Percentiles rank a stretch among this genome's conserved stretches.
Evolutionary conservation across 2,888 invertebrate genomes (phyloP).

Genomic region (Petrolisthes cinctipes): DNA sequence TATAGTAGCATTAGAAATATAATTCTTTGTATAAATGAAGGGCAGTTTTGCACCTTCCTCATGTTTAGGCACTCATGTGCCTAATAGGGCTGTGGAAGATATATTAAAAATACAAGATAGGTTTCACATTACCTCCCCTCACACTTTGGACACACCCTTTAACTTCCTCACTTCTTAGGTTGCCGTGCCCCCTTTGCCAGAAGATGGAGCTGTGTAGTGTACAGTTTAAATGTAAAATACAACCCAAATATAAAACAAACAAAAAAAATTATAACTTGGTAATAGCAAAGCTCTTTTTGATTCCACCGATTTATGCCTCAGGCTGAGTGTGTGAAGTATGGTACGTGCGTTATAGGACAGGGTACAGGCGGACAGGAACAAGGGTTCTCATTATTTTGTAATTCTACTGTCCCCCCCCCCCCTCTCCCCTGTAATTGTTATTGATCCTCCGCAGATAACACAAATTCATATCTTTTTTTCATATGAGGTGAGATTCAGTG

Average conservation of each 20-base stretch:
- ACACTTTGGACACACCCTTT: too few relatives aligned
- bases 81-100: too few relatives aligned
- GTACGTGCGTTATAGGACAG: conserved; percentile 20
- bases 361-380: conserved; percentile 32
- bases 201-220: conserved; percentile 27
- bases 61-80: too few relatives aligned
- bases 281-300: conserved; percentile 17
- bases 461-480: too few relatives aligned
- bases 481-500: too few relatives aligned
- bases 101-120: too few relatives aligned
- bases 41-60: too few relatives aligned
- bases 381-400: conserved; percentile 11
- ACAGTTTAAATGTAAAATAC: conserved; percentile 8
- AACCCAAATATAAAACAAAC: too few relatives aligned
- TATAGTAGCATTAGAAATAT: too few relatives aligned
- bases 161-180: background rate
- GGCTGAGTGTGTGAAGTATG: conserved; percentile 19
- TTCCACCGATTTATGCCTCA: conserved; percentile 37
- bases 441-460: background rate
- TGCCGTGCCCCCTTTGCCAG: conserved; percentile 7
- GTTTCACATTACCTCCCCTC: too few relatives aligned
- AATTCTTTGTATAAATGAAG: too few relatives aligned
- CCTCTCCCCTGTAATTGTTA: background rate
- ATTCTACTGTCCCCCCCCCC: background rate
- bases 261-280: too few relatives aligned